These are phyloP conservation scores for Ciconia boyciana DNA, from an alignment of 2,113 vertebrate genomes.

Conservation along the genomic window DNA sequence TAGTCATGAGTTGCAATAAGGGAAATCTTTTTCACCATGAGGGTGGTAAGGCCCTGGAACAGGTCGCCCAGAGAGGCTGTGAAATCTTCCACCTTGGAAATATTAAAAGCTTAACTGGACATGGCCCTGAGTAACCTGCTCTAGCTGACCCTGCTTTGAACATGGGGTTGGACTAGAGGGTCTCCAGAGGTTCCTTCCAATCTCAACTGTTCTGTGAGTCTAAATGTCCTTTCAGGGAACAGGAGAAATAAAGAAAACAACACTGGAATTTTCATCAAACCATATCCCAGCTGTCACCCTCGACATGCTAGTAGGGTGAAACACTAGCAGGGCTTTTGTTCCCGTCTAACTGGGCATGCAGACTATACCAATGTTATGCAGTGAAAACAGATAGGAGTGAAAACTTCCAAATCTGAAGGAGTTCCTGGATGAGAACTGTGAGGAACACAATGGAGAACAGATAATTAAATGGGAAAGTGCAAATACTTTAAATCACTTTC, in stretches of 20 bases:
- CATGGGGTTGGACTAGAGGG: neutral
- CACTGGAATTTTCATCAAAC: neutral
- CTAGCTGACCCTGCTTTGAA: neutral
- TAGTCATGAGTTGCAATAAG: neutral
- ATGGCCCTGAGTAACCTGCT: neutral
- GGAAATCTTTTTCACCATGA: neutral
- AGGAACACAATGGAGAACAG: conserved; percentile 10
- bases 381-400: neutral
- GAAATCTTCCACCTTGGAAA: neutral
- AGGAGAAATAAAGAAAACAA: neutral
- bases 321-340: neutral
- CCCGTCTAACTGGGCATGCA: neutral
- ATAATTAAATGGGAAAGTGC: neutral
- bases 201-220: neutral
- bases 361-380: neutral
- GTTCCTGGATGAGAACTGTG: neutral
- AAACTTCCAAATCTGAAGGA: neutral
- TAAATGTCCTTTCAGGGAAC: neutral
- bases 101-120: neutral
- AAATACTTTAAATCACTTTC: neutral
- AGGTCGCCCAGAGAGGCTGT: neutral
- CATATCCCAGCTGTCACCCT: neutral
- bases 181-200: neutral
- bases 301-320: neutral
- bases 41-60: neutral